A percentile compares a stretch with the other conserved stretches of the same genome.
phyloP scores from a whole-genome alignment of 1,140 invertebrate species.

The Neodiprion lecontei region DNA sequence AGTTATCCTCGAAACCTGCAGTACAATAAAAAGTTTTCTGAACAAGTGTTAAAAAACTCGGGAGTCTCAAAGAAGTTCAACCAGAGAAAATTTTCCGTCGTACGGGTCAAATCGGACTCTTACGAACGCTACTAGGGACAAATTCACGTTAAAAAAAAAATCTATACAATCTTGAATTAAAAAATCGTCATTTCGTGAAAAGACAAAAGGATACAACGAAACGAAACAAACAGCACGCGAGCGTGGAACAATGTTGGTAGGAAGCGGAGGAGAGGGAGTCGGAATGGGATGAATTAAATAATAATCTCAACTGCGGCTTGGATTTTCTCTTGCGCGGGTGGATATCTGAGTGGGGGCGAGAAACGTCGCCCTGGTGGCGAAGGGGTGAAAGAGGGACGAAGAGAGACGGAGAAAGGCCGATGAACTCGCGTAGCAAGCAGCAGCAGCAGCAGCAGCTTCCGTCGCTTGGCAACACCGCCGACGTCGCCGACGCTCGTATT shows the following conservation, averaged over 20 bases:
- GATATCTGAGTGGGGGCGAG: neutral
- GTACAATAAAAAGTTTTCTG: no score
- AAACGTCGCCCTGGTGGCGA: conserved; percentile 21
- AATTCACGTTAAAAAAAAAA: no score
- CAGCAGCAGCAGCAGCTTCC: conserved; percentile 50
- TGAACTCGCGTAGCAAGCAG: conserved; percentile 40
- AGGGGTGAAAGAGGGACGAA: conserved; percentile 29
- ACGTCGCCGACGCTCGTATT: conserved; percentile 20
- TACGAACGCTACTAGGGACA: no score
- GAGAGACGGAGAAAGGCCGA: conserved; percentile 43
- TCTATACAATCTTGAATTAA: no score
- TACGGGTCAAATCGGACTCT: no score
- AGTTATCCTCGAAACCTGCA: no score
- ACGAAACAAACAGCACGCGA: no score
- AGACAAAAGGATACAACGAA: no score
- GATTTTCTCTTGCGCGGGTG: conserved; percentile 10
- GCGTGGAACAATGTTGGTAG: conserved; percentile 5
- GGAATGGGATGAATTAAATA: neutral
- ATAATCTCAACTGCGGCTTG: conserved; percentile 7
- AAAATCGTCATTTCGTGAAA: no score
- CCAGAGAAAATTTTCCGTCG: no score
- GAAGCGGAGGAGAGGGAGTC: conserved; percentile 26
- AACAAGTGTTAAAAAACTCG: no score
- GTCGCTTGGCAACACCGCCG: conserved; percentile 53
- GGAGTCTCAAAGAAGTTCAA: no score